A percentile compares a stretch with the other conserved stretches of the same genome.
Evolutionary conservation across 2,888 invertebrate genomes (phyloP).

Genomic region (Dorcus parallelipipedus): DNA sequence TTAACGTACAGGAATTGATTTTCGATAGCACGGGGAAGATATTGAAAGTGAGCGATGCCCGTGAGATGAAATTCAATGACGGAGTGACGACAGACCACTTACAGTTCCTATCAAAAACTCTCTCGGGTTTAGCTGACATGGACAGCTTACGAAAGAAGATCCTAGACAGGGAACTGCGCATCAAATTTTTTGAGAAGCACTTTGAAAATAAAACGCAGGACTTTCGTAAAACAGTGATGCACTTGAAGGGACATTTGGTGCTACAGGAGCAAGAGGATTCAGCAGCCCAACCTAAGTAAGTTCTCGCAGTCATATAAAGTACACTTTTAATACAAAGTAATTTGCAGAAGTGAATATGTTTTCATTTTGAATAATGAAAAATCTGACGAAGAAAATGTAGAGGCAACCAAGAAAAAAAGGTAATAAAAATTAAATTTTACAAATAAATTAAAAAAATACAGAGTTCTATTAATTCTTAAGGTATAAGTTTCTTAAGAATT

Average conservation of each 20-base stretch:
- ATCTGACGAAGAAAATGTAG: too few species aligned
- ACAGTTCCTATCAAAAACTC: conserved; percentile 34
- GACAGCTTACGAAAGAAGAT: conserved; percentile 38
- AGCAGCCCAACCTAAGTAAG: background rate
- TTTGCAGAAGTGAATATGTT: too few species aligned
- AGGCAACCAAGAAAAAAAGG: too few species aligned
- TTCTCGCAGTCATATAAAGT: background rate
- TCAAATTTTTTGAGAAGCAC: conserved; percentile 29
- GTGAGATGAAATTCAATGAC: background rate
- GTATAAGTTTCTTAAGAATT: too few species aligned
- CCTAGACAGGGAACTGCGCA: conserved; percentile 25
- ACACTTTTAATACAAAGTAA: too few species aligned
- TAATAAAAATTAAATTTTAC: too few species aligned
- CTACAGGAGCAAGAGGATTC: background rate
- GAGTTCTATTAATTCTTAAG: too few species aligned
- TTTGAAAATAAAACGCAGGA: conserved; percentile 15
- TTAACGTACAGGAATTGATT: background rate
- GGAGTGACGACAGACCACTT: conserved; percentile 16
- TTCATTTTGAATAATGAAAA: too few species aligned
- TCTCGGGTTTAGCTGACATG: conserved; percentile 40
- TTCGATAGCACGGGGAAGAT: background rate
- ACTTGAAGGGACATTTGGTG: conserved; percentile 34
- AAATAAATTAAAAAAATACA: too few species aligned
- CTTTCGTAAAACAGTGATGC: conserved; percentile 27
- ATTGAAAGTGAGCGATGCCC: background rate